These are phyloP conservation scores for Stylophora pistillata DNA, from an alignment of 64 coral and sea anemone genomes.

Conservation along the genomic window DNA sequence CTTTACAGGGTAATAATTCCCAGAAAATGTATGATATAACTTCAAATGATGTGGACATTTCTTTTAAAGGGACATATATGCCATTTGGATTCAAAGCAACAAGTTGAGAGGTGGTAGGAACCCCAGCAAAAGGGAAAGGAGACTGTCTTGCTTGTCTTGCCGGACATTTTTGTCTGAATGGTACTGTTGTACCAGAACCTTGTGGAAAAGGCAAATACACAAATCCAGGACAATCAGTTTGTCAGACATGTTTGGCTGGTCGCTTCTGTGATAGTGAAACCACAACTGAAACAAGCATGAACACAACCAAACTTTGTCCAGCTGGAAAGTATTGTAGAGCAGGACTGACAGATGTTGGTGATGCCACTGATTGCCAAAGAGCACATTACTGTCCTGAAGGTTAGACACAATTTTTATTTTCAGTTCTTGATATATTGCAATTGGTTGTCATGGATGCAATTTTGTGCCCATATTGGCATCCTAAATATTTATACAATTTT, in stretches of 20 bases:
- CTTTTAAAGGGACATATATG: conserved; percentile 91
- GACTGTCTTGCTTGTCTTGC: conserved; percentile 74
- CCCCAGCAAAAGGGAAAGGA: conserved; percentile 70
- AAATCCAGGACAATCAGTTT: conserved; percentile 93
- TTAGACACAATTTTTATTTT: not conserved
- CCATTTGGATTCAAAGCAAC: conserved; percentile 77
- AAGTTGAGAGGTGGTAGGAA: conserved; percentile 43
- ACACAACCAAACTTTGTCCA: conserved; percentile 86
- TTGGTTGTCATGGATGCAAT: not conserved
- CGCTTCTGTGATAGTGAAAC: conserved; percentile 81
- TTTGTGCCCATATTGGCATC: not conserved
- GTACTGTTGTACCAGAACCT: conserved; percentile 72
- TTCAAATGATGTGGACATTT: conserved; percentile 8
- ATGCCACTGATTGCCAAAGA: conserved; percentile 65
- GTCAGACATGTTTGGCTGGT: conserved; percentile 77
- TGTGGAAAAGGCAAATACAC: conserved; percentile 92
- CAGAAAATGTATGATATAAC: not conserved
- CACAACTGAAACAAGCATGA: conserved; percentile 81
- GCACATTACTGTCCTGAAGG: conserved; percentile 98
- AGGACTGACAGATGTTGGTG: conserved; percentile 78
- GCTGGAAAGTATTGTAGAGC: conserved; percentile 84
- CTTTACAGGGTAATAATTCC: not conserved
- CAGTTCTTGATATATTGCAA: not conserved
- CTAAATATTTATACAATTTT: not conserved
- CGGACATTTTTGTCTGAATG: conserved; percentile 92